Conservation (phyloP, 2,888 invertebrate species). For the Exocentrus adspersus region DNA sequence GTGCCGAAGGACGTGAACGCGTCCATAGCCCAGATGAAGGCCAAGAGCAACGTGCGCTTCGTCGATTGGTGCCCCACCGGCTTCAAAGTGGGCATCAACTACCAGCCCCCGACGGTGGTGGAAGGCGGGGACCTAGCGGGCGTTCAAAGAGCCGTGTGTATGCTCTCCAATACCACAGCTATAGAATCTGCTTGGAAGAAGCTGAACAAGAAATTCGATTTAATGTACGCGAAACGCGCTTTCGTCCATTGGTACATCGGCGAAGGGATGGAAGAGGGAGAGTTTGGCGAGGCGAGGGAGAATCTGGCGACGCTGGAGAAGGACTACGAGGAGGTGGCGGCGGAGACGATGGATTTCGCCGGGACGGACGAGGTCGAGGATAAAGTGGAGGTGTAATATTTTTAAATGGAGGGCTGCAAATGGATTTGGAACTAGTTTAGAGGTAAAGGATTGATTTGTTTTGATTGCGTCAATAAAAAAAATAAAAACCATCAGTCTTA, state of each 20-base stretch:
- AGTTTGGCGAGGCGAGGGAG: conserved; percentile 84
- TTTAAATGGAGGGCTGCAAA: background rate
- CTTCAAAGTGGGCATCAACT: conserved; percentile 73
- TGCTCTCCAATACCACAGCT: conserved; percentile 91
- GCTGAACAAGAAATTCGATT: conserved; percentile 92
- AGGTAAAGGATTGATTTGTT: background rate
- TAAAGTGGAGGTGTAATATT: background rate
- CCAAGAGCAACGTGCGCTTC: conserved; percentile 81
- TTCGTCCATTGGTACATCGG: conserved; percentile 91
- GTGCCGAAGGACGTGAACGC: conserved; percentile 90
- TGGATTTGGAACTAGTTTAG: background rate
- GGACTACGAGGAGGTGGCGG: conserved; percentile 80
- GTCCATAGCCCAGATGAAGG: conserved; percentile 82
- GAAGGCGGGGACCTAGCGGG: conserved; percentile 82
- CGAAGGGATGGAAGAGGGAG: conserved; percentile 85
- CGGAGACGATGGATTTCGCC: conserved; percentile 65
- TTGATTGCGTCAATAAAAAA: background rate
- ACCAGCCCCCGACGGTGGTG: conserved; percentile 80
- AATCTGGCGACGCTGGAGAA: conserved; percentile 78
- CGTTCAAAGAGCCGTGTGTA: conserved; percentile 88
- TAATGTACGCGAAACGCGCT: conserved; percentile 92
- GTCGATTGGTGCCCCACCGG: conserved; percentile 97
- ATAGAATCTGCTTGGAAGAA: conserved; percentile 91
- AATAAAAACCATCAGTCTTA: no score
- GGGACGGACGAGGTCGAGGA: conserved; percentile 26